Evolutionary conservation across 2,113 vertebrate species (phyloP).

Genomic region (Passer montanus): DNA sequence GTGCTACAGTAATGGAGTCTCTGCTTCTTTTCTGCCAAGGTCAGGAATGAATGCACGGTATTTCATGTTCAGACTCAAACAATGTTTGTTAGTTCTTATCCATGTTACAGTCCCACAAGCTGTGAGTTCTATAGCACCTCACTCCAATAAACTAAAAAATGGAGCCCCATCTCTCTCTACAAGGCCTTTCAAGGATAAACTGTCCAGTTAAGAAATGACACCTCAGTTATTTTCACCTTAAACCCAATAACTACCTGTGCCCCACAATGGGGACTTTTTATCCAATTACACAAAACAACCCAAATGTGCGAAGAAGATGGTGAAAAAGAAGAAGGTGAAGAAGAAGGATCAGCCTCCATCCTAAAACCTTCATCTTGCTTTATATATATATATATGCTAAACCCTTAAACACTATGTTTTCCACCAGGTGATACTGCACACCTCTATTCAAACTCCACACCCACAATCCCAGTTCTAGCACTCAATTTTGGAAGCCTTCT

Average conservation of each 20-base stretch:
- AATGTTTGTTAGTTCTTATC: not conserved
- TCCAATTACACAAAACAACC: not conserved
- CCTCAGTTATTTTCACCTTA: not conserved
- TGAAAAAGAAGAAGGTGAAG: not conserved
- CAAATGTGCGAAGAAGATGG: not conserved
- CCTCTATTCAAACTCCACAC: not conserved
- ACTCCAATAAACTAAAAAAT: not conserved
- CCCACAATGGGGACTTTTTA: rapidly evolving
- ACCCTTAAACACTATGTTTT: not conserved
- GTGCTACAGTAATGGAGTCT: not conserved
- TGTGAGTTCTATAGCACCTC: not conserved
- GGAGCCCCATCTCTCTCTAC: not conserved
- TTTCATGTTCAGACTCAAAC: not conserved
- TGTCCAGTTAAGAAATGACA: not conserved
- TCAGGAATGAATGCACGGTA: not conserved
- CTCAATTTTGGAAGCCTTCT: not conserved
- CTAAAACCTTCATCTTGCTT: not conserved
- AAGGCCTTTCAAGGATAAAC: not conserved
- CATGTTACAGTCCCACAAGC: not conserved
- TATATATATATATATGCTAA: not conserved
- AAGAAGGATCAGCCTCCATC: not conserved
- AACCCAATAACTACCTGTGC: not conserved
- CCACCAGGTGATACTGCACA: not conserved
- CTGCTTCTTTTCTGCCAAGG: not conserved
- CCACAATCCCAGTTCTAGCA: not conserved